Percentiles rank a stretch among this genome's conserved stretches.
Conservation (phyloP, 2,113 vertebrate species). For the Callipepla californica region DNA sequence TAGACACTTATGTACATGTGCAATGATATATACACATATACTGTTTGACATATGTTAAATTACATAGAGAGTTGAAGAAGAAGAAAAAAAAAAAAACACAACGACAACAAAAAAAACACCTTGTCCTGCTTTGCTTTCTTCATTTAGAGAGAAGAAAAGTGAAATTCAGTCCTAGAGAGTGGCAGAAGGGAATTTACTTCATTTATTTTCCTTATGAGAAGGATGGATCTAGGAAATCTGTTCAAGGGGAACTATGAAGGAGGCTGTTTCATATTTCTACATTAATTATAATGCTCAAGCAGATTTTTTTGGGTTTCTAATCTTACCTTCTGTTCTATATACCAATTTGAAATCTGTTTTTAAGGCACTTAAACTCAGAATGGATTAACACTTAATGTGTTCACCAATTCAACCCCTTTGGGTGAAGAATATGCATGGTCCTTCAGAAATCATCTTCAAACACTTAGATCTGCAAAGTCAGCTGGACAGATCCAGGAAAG, state of each 20-base stretch:
- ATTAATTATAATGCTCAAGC: constrained; percentile 36
- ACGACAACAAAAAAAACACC: neutral
- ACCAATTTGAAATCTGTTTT: constrained; percentile 27
- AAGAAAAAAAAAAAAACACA: neutral
- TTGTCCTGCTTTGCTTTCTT: neutral
- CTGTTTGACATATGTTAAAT: neutral
- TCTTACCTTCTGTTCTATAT: constrained; percentile 15
- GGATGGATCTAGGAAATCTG: neutral
- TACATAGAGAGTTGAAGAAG: neutral
- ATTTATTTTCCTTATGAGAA: neutral
- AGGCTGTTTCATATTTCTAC: neutral
- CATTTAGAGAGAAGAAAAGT: neutral
- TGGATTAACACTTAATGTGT: neutral
- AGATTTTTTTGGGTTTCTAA: neutral
- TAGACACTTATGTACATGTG: accelerated
- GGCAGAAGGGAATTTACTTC: neutral
- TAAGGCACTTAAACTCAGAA: neutral
- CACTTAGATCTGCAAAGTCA: neutral
- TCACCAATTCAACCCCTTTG: neutral
- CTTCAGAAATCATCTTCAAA: neutral
- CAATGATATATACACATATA: neutral
- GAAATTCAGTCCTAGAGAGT: neutral
- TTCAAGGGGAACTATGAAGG: neutral
- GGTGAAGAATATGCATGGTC: neutral
- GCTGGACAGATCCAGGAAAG: neutral